Percentiles rank a stretch among this genome's conserved stretches.
Conservation (phyloP, 2,888 invertebrate genomes). For the Eudasyphora cyanicolor region DNA sequence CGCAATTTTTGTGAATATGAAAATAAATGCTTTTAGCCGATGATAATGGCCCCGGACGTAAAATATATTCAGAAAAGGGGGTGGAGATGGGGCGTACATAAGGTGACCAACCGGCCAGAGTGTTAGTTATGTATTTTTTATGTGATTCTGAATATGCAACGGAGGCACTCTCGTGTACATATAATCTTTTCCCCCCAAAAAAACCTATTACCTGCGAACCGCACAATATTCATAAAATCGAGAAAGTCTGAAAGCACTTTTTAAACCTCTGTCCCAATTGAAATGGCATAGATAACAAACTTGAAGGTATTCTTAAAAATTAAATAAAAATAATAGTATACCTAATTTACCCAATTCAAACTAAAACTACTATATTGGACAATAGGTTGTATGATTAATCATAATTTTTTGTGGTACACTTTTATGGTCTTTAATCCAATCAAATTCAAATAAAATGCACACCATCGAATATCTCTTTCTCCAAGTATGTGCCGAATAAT, state of each 20-base stretch:
- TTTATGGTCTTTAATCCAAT: too few species aligned
- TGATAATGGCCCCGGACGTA: constrained; percentile 5
- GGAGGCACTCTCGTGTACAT: background rate
- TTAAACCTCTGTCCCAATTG: background rate
- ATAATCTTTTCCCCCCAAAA: background rate
- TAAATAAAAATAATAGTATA: too few species aligned
- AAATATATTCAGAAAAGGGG: background rate
- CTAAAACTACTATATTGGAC: too few species aligned
- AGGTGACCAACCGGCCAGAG: background rate
- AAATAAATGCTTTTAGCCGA: constrained; percentile 29
- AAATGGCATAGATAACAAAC: too few species aligned
- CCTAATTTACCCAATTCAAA: too few species aligned
- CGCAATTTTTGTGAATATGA: constrained; percentile 26
- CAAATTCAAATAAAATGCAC: too few species aligned
- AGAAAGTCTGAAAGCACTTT: background rate
- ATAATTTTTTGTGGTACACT: too few species aligned
- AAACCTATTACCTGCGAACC: background rate
- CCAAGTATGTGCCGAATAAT: too few species aligned
- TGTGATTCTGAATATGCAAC: background rate
- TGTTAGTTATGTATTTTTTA: background rate
- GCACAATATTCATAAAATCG: background rate
- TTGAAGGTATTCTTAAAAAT: too few species aligned
- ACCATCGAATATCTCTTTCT: too few species aligned
- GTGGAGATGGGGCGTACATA: background rate
- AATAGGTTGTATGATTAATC: too few species aligned